Base-by-base conservation (phyloP, 2,888 invertebrate genomes). In the Tridacna gigas region DNA sequence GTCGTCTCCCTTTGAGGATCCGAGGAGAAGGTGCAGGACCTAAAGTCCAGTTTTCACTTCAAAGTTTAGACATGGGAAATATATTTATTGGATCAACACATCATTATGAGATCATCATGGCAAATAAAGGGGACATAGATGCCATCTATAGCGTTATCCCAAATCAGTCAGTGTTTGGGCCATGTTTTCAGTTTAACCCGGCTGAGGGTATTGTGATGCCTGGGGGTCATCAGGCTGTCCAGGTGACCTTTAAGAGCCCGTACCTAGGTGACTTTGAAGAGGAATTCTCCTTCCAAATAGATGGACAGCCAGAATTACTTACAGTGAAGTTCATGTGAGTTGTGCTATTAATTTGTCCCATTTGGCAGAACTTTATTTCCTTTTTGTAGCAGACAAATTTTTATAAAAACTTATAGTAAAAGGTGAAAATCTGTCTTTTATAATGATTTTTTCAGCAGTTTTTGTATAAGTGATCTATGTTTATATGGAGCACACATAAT, bases 61-160 rank as follows among this genome's bases (percentile, higher is more conserved):
- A 94, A 71, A 88, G 87, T 9, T 88, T 95, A 48, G 94, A 95
- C 81, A 92, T 95, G 91, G 95, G 95, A 22, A 94, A 94, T 83
- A 94, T 95, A 48, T 95, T 95, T 84, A 93, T 95, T 81, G 92
- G 93, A 76, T 94, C 95, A 4, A 93, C 89, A 22, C 95, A 95
- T 88, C 89, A 89, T 13, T 95, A 95, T 88, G 95, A 95, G 86
- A 91, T 95, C 22, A 92, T 95, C 13, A 86, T 95, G 81, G 94
- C 93, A 22, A 95, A 95, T 88, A 94, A 94, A 78, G 95, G 95
- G 7, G 94, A 95, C 86, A 95, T 95, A 81, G 95, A 94, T 90
- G 95, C 95, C 73, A 94, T 93, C 69, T 94, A 91, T 84, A 93
- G 90, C 80, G 91, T 94, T 56, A 84, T 92, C 65, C 92, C 92